These are phyloP conservation scores for Leuciscus idus DNA, from an alignment of 2,113 vertebrate genomes.

Conservation along the genomic window DNA sequence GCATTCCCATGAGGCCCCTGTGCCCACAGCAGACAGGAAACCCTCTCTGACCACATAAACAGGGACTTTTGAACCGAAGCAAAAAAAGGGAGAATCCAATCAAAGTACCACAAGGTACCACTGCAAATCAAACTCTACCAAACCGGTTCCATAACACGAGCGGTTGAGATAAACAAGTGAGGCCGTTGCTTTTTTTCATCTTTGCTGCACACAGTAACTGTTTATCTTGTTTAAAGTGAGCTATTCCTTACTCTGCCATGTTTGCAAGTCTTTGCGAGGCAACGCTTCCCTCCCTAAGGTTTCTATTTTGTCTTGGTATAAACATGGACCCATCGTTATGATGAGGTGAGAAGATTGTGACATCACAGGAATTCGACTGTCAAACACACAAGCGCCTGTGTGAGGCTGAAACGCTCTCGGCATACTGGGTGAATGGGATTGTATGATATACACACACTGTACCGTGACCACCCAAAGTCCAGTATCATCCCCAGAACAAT, in stretches of 20 bases:
- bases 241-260: slow-evolving; percentile 35
- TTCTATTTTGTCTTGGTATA: slow-evolving; percentile 47
- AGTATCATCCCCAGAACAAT: neutral
- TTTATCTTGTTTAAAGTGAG: slow-evolving; percentile 48
- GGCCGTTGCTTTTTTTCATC: slow-evolving; percentile 49
- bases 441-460: neutral
- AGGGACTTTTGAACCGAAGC: slow-evolving; percentile 25
- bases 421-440: neutral
- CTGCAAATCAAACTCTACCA: slow-evolving; percentile 27
- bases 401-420: neutral
- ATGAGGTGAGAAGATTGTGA: slow-evolving; percentile 35
- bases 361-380: slow-evolving; percentile 27
- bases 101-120: slow-evolving; percentile 11
- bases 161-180: slow-evolving; percentile 48
- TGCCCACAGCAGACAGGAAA: slow-evolving; percentile 39
- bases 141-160: slow-evolving; percentile 34
- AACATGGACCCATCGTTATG: slow-evolving; percentile 39
- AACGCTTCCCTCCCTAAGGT: slow-evolving; percentile 41
- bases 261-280: slow-evolving; percentile 39
- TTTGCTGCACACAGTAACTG: slow-evolving; percentile 42
- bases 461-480: neutral
- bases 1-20: neutral
- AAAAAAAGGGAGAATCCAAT: slow-evolving; percentile 43
- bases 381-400: neutral
- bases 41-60: slow-evolving; percentile 37